Evolutionary conservation across 2,888 invertebrate genomes (phyloP), one percentile per base, ranked within the genome.

Genomic region (Caenorhabditis imperialis): DNA sequence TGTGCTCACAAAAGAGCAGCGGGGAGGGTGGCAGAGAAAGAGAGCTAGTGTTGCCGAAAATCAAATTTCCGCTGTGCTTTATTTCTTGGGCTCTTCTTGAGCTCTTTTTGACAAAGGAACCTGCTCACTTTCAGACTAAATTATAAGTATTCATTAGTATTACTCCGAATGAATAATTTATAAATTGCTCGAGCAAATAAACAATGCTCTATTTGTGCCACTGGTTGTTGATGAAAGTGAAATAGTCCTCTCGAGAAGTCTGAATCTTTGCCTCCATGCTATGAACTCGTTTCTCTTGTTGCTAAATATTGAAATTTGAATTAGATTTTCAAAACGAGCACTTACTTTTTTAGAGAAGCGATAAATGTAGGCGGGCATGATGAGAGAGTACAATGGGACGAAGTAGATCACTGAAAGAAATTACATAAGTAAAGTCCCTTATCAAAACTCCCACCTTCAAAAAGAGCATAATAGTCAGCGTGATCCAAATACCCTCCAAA

Each of bases 321-420:
- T 16, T 27, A 25, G 18, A 27, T 16, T 50, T 23, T 37, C 27
- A 33, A 18, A 30, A 14, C 20, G 20, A 16, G 18, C 5, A 40
- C 45, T 44, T 33, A 69, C 51, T 35, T 54, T 53, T 61, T 54
- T 53, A 1, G 45, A 40, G 14, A 61, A 61, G 10, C 30, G 47
- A 20, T 70, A 70, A 20, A 70, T 70, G 20, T 53, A 54, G 6
- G 48, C 47, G 1, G 70, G 60, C 70, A 70, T 70, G 18, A 70
- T 61, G 10, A 70, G 53, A 1, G 70, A 70, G 35, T 70, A 70
- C 8, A 70, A 16, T 20, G 70, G 70, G 5, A 70, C 60, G 20
- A 70, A 60, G 42, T 61, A 70, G 25, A 70, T 70, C 6, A 53
- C 70, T 70, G 54, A 23, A 69, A 61, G 42, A 48, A 30, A 51